Evolutionary conservation across 2,797 vertebrate species (phyloP).

Genomic region (Anabas testudineus): DNA sequence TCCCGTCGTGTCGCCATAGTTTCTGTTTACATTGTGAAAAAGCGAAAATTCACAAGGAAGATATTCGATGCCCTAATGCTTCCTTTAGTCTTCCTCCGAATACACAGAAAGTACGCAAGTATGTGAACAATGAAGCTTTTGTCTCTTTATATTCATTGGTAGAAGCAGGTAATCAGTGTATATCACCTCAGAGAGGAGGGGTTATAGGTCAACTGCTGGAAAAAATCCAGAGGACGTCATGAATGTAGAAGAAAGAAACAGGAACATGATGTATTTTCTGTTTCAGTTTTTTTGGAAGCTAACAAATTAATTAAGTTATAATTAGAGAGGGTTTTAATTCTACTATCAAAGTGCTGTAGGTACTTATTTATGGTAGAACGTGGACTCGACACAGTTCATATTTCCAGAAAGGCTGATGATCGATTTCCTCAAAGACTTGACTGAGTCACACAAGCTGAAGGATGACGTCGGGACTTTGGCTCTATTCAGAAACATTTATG

Average conservation of each 20-base stretch:
- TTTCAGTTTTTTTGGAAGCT: not conserved
- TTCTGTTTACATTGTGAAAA: not conserved
- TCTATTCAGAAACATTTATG: slow-evolving; percentile 32
- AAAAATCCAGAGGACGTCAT: not conserved
- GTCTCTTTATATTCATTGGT: not conserved
- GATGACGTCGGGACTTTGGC: slow-evolving; percentile 20
- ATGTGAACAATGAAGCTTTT: not conserved
- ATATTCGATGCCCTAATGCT: not conserved
- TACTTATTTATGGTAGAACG: too few relatives aligned
- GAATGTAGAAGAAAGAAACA: not conserved
- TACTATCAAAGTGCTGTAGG: not conserved
- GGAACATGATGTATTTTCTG: not conserved
- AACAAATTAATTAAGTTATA: not conserved
- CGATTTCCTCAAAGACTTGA: not conserved
- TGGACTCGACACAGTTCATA: too few relatives aligned
- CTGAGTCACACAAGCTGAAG: not conserved
- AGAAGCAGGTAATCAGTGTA: not conserved
- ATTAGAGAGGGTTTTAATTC: too few relatives aligned
- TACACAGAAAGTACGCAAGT: not conserved
- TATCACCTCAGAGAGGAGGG: not conserved
- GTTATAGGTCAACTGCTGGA: too few relatives aligned
- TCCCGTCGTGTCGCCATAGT: not conserved
- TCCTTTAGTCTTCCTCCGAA: too few relatives aligned
- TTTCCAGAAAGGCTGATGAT: not conserved
- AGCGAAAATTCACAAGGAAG: not conserved